Conservation (phyloP, 2,888 invertebrate species). For the Stenoptilia bipunctidactyla region DNA sequence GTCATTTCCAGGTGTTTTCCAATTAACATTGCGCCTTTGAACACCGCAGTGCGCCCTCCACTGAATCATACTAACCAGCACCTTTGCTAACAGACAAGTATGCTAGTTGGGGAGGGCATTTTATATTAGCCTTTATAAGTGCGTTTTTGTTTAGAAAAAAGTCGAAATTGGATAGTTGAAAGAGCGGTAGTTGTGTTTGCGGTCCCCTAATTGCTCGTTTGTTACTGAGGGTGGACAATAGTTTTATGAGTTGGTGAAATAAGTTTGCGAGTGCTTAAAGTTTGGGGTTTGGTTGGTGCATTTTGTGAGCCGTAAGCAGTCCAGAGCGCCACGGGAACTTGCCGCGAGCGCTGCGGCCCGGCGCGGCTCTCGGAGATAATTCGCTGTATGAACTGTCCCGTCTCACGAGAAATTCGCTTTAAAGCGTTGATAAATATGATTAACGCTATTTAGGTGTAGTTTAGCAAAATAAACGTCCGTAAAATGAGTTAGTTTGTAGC, state of each 20-base stretch:
- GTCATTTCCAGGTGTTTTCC: slow-evolving; percentile 67
- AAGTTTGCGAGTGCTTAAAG: slow-evolving; percentile 58
- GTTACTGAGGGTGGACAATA: slow-evolving; percentile 41
- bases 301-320: slow-evolving; percentile 39
- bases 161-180: slow-evolving; percentile 6
- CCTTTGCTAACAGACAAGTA: slow-evolving; percentile 36
- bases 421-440: slow-evolving; percentile 47
- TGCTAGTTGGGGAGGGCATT: no score
- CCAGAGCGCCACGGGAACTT: slow-evolving; percentile 30
- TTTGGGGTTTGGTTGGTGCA: slow-evolving; percentile 58
- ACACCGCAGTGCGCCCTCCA: slow-evolving; percentile 44
- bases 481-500: neutral
- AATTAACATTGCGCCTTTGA: slow-evolving; percentile 68
- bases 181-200: slow-evolving; percentile 13
- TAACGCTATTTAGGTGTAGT: slow-evolving; percentile 23
- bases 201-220: slow-evolving; percentile 26
- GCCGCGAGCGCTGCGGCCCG: slow-evolving; percentile 28
- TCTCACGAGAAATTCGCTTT: slow-evolving; percentile 44
- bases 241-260: slow-evolving; percentile 64
- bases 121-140: slow-evolving; percentile 10
- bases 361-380: slow-evolving; percentile 44
- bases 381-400: slow-evolving; percentile 60
- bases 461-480: neutral
- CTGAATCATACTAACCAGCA: slow-evolving; percentile 44
- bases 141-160: slow-evolving; percentile 2